phyloP scores from a whole-genome alignment of 2,113 vertebrate species.

The Athene noctua region DNA sequence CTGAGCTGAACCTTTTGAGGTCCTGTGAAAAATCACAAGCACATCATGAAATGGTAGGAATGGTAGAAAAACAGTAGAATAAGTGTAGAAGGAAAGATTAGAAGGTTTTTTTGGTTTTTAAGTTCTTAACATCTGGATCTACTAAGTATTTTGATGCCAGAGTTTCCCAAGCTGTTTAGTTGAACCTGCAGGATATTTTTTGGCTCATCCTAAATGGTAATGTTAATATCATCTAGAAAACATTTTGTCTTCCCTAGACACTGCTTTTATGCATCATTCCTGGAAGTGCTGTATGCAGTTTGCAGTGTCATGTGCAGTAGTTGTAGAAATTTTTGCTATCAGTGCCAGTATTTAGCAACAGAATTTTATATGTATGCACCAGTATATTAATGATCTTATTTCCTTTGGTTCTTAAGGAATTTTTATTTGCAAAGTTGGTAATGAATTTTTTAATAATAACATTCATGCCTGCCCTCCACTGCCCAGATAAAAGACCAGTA shows the following conservation, averaged over 20 bases:
- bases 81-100: conserved; percentile 4
- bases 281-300: background rate
- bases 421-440: background rate
- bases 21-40: conserved; percentile 39
- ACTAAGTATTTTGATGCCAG: background rate
- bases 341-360: background rate
- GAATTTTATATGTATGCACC: background rate
- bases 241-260: background rate
- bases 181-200: background rate
- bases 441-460: background rate
- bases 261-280: background rate
- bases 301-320: background rate
- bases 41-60: conserved; percentile 7
- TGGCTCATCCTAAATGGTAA: background rate
- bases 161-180: background rate
- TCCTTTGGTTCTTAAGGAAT: background rate
- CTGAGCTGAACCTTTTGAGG: conserved; percentile 17
- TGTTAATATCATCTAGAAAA: background rate
- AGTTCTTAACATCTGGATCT: background rate
- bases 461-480: background rate
- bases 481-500: background rate
- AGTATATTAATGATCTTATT: background rate
- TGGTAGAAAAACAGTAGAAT: background rate
- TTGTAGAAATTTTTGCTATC: background rate
- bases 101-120: background rate